A percentile compares a stretch with the other conserved stretches of the same genome.
These are phyloP conservation scores for Megaceryle alcyon DNA, from an alignment of 2,797 vertebrate genomes.

Conservation along the genomic window DNA sequence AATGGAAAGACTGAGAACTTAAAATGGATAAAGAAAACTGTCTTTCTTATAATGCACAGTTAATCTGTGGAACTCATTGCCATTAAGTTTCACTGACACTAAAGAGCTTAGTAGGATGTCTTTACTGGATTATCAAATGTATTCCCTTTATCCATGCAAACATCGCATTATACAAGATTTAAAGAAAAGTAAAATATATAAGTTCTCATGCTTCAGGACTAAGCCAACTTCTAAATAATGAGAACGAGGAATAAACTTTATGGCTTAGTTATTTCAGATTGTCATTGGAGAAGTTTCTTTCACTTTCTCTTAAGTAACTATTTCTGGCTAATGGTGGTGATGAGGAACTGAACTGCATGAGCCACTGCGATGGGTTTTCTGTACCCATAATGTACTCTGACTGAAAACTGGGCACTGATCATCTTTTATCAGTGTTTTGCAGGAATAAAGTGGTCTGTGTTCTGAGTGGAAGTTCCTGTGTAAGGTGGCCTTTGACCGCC, in stretches of 20 bases:
- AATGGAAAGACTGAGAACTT: neutral
- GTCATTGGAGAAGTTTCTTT: neutral
- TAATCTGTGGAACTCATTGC: conserved; percentile 41
- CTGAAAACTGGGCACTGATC: neutral
- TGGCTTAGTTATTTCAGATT: neutral
- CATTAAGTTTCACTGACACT: conserved; percentile 9
- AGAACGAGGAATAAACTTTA: neutral
- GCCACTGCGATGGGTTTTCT: neutral
- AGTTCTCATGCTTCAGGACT: neutral
- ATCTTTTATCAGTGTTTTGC: neutral
- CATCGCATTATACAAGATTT: neutral
- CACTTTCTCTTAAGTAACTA: neutral
- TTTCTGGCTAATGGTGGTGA: neutral
- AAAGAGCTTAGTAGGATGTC: conserved; percentile 49
- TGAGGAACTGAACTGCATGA: neutral
- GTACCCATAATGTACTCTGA: neutral
- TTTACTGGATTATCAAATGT: conserved; percentile 37
- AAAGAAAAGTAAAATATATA: too few species aligned
- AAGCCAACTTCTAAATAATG: neutral
- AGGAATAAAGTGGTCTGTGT: neutral
- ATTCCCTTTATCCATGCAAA: conserved; percentile 26
- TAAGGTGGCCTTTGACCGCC: neutral
- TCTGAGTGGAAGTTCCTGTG: neutral
- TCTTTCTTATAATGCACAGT: neutral
- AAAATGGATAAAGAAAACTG: neutral